Evolutionary conservation across 92 coral and sea anemone genomes (phyloP), one percentile per base, ranked within the genome.

Genomic region (Chrysogorgia sp.): DNA sequence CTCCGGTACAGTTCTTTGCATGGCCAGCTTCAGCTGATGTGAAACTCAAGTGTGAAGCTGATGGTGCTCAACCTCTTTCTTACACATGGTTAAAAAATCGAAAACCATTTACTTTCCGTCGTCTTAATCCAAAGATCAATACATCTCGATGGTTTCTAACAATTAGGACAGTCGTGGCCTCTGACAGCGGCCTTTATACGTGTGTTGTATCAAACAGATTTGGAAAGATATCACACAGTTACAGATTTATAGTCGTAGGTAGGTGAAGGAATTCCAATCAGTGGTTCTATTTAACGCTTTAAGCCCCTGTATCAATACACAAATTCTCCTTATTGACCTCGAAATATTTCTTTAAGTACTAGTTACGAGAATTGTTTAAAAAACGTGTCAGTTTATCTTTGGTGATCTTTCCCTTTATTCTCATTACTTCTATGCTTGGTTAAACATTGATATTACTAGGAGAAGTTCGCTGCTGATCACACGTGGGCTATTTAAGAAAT

Each of bases 11-110:
- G 34, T 91, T 84, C 50, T 77, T 90, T 55, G 97, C 97, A 8
- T 93, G 97, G 98, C 98, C 98, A 30, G 92, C 98, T 30, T 91
- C 98, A 3, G 88, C 86, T 77, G 83, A 87, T 52, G 53, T 70
- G 34, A 80, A 82, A 62, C 80, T 94, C 9, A 88, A 82, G 47
- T 94, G 98, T 81, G 23, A 71, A 37, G 96, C 97, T 45, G 74
- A 64, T 7, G 98, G 98, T 28, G 74, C 90, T 57, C 88, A 86
- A 57, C 98, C 97, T 12, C 60, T 93, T 4, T 86, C 79, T 32
- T 93, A 86, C 74, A 85, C 28, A 34, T 93, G 98, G 98, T 59
- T 94, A 29, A 94, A 94, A 37, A 90, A 94, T 61, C 90, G 92
- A 40, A 75, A 84, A 30, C 59, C 47, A 9, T 69, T 91, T 1